phyloP scores from a whole-genome alignment of 2,888 invertebrate species.

The Rhaphigaster nebulosa region DNA sequence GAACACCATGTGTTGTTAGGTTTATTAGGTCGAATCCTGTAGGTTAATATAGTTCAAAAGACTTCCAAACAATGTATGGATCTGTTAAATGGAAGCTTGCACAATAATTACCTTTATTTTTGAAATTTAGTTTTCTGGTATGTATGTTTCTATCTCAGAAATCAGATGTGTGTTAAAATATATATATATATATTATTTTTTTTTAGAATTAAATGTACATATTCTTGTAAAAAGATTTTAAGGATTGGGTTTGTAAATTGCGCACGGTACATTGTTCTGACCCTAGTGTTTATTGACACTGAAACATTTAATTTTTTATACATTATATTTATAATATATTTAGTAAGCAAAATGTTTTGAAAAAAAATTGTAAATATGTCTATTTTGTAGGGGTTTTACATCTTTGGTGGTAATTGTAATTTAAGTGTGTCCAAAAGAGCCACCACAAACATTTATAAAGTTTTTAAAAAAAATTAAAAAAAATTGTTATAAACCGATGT shows the following conservation, averaged over 20 bases:
- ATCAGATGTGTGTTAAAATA: constrained; percentile 55
- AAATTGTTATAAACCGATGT: constrained; percentile 57
- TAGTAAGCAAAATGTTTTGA: constrained; percentile 52
- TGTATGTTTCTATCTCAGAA: constrained; percentile 54
- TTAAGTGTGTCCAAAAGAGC: constrained; percentile 49
- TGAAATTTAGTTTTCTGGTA: constrained; percentile 32
- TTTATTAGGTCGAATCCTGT: constrained; percentile 58
- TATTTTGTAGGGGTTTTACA: constrained; percentile 55
- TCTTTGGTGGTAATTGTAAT: constrained; percentile 53
- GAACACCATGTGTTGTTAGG: constrained; percentile 60
- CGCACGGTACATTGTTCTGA: constrained; percentile 59
- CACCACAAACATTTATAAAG: constrained; percentile 52
- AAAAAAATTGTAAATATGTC: constrained; percentile 55
- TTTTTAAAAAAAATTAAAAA: constrained; percentile 20
- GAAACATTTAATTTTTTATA: constrained; percentile 58
- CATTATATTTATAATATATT: constrained; percentile 58
- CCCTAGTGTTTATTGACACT: constrained; percentile 56
- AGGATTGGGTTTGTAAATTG: constrained; percentile 59
- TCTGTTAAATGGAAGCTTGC: constrained; percentile 51
- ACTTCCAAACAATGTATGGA: constrained; percentile 43
- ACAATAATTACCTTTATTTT: constrained; percentile 56
- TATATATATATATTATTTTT: constrained; percentile 57
- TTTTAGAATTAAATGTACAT: constrained; percentile 59
- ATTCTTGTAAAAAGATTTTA: constrained; percentile 59
- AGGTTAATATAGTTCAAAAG: constrained; percentile 56